Conservation (phyloP, 2,888 invertebrate species). For the Mythimna impura region DNA sequence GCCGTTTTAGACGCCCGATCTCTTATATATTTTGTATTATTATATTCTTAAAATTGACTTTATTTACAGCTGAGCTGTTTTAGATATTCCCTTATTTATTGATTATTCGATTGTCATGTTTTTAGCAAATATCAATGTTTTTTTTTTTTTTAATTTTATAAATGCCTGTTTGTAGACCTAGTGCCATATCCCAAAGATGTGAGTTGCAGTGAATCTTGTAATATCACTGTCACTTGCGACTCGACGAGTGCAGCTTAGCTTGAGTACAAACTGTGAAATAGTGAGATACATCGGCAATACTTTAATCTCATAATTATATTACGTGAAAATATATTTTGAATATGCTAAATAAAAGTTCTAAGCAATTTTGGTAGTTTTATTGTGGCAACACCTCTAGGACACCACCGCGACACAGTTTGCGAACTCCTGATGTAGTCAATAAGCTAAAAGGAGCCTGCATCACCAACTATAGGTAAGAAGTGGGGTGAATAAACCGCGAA, state of each 20-base stretch:
- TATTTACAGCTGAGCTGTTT: conserved; percentile 63
- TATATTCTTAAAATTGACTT: conserved; percentile 41
- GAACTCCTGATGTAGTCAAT: too few species aligned
- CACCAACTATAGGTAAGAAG: too few species aligned
- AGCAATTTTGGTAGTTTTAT: conserved; percentile 39
- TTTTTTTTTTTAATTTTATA: conserved; percentile 27
- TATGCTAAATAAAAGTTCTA: conserved; percentile 78
- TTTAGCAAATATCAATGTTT: conserved; percentile 39
- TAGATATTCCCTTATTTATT: conserved; percentile 31
- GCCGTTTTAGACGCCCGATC: conserved; percentile 38
- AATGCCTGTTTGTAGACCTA: conserved; percentile 48
- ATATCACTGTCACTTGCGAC: conserved; percentile 40
- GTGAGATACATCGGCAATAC: conserved; percentile 69
- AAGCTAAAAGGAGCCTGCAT: too few species aligned
- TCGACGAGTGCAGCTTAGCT: conserved; percentile 75
- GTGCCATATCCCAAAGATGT: conserved; percentile 61
- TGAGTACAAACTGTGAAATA: conserved; percentile 80
- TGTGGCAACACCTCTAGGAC: not conserved
- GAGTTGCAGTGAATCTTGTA: conserved; percentile 36
- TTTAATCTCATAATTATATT: conserved; percentile 72
- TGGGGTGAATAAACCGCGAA: too few species aligned
- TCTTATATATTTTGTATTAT: conserved; percentile 32
- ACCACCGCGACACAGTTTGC: too few species aligned
- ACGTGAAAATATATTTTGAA: conserved; percentile 85
- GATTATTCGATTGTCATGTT: conserved; percentile 26